Base-by-base conservation (phyloP, 2,797 vertebrate genomes). In the Cercopithecus diana region DNA sequence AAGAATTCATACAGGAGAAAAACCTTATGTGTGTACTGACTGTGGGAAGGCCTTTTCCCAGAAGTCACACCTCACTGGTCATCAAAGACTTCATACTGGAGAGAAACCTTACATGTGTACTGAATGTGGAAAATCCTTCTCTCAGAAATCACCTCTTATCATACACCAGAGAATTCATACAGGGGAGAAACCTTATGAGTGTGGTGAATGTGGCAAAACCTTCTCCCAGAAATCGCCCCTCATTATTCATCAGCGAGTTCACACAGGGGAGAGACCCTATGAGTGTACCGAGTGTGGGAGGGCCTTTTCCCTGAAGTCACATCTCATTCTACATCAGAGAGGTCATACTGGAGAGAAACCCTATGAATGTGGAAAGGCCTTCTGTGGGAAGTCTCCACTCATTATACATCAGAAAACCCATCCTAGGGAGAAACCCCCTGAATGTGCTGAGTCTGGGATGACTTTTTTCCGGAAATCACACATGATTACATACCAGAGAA, bases 1-100 rank as follows among this genome's bases (percentile, higher is more conserved):
- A 89, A 93, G 79, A 93, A 96, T 84, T 79, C 96, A 97, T 57
- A 70, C 43, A 64, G 88, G 82, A 58, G 92, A 95, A 64, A 95
- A 83, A 22, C 28, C 84, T 20, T 93, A 76, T 77, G 28, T 76
- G 9, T 88, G 79, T 88, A 39, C 33, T 57, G 58, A 95, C 57
- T 88, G 70, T 93, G 77, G 84, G 58, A 95, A 91, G 52, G 88
- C 82, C 11, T 91, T 91, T 86, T 72, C 50, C 50, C 88, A 95
- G 75, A 79, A 70, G n/a, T 86, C 88, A 39, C 72, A 95, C 52
- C 73, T 95, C n/a, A 72, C 81, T 39, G 73, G 77, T 52, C 84
- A 95, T 73, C 89, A 87, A 82, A 89, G 72, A 41, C 28, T 89
- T 75, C 86, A 76, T 58, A 92, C 90, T 57, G 90, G 88, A 77